Evolutionary conservation across 2,797 vertebrate species (phyloP), one percentile per base, ranked within the genome.

Genomic region (Sphenopsis melanotis): DNA sequence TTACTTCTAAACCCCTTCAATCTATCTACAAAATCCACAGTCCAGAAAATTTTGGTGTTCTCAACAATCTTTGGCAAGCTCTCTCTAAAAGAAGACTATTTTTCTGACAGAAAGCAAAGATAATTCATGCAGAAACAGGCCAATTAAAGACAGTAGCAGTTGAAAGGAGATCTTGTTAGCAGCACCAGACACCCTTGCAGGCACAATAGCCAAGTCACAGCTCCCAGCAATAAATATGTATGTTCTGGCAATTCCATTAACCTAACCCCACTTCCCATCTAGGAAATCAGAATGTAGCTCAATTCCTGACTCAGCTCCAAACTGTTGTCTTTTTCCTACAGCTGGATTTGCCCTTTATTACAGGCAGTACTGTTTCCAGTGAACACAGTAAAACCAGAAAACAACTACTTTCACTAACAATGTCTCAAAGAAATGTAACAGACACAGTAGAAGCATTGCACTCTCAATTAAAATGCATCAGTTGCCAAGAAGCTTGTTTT

Each of bases 31-130:
- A 90, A 94, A 95, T 72, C 56, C 68, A 57, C 46, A 71, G 60
- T 32, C 66, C 42, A 41, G 76, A 90, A 71, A 39, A 92, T 92
- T 94, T 47, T 59, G 64, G 77, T 90, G 44, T 36, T 94, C 81
- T 96, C 64, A 55, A 21, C 41, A 91, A 82, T 30, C 27, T 36
- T 77, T 94, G 90, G 74, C 87, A 96, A 89, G 63, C 52, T 86
- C 83, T 95, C 94, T 97, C 97, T 96, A 95, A 96, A 97, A 95
- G 96, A 97, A 53, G 96, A 97, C 96, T 97, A 90, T 94, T 96
- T 95, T 93, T 94, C 90, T 95, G 94, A 95, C 86, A 96, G 90
- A 84, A 96, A 81, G 86, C 60, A 94, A 78, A 92, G 94, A 85
- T 76, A 97, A 97, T 87, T 79, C 97, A 97, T 94, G 98, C 96